Conservation (phyloP, 1,140 invertebrate genomes). For the Cataglyphis hispanica region DNA sequence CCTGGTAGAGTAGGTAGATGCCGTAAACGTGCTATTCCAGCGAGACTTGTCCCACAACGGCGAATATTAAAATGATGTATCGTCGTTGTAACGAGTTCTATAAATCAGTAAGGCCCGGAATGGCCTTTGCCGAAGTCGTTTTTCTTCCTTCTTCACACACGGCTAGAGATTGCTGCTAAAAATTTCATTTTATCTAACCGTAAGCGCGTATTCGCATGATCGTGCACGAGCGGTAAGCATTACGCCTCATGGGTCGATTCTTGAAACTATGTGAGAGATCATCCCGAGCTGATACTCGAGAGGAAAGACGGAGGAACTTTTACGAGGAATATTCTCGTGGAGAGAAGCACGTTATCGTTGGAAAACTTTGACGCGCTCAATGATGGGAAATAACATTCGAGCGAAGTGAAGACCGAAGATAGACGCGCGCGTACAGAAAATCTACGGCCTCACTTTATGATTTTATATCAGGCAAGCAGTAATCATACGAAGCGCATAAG, state of each 20-base stretch:
- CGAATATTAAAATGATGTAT: slow-evolving; percentile 56
- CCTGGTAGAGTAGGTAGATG: slow-evolving; percentile 32
- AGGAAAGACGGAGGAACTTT: slow-evolving; percentile 6
- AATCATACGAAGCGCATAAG: slow-evolving; percentile 47
- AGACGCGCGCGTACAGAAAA: slow-evolving; percentile 44
- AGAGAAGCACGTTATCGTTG: slow-evolving; percentile 32
- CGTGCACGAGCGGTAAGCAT: slow-evolving; percentile 3
- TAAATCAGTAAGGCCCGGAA: slow-evolving; percentile 44
- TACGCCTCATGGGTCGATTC: slow-evolving; percentile 7
- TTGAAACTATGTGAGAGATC: slow-evolving; percentile 26
- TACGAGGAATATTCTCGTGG: not conserved
- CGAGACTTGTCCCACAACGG: slow-evolving; percentile 50
- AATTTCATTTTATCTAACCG: not conserved
- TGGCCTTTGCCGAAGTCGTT: not conserved
- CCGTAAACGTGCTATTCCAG: slow-evolving; percentile 38
- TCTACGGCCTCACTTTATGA: slow-evolving; percentile 13
- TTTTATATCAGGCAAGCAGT: slow-evolving; percentile 50
- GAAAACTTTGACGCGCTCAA: slow-evolving; percentile 49
- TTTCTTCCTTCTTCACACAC: not conserved
- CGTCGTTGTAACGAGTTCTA: slow-evolving; percentile 43
- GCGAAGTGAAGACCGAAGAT: slow-evolving; percentile 37
- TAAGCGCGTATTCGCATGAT: not conserved
- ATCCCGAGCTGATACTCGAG: slow-evolving; percentile 25
- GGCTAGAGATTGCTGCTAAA: not conserved
- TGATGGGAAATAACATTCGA: slow-evolving; percentile 35